A percentile compares a stretch with the other conserved stretches of the same genome.
phyloP scores from a whole-genome alignment of 2,113 vertebrate genomes.

The Fulica atra region DNA sequence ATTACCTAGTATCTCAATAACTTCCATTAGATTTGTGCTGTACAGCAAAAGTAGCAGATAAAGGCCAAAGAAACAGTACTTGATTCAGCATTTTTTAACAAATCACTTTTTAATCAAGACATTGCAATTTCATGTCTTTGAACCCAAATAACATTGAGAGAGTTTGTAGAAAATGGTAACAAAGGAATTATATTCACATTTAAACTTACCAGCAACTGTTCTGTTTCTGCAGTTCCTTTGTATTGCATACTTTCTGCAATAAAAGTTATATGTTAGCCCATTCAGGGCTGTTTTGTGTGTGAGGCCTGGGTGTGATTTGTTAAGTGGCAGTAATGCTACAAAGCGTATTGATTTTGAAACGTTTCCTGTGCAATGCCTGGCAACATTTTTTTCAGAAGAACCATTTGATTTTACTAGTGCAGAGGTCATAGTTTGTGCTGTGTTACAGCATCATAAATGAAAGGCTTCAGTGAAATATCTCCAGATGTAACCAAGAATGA shows the following conservation, averaged over 20 bases:
- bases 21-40: neutral
- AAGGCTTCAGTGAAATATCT: neutral
- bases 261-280: neutral
- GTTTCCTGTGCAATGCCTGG: neutral
- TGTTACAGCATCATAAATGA: neutral
- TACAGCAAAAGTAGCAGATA: neutral
- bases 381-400: neutral
- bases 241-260: neutral
- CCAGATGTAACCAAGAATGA: neutral
- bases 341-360: conserved; percentile 35
- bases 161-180: neutral
- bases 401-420: neutral
- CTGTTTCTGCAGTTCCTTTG: neutral
- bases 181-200: neutral
- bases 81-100: neutral
- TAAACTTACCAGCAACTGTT: neutral
- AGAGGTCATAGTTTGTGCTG: neutral
- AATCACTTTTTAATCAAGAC: neutral
- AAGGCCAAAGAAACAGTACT: neutral
- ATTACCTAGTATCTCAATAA: neutral
- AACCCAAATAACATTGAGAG: neutral
- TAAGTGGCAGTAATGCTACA: conserved; percentile 27
- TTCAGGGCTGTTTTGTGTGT: neutral
- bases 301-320: conserved; percentile 13
- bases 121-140: neutral